These are phyloP conservation scores for Melipona quadrifasciata DNA, from an alignment of 1,140 invertebrate species.

Conservation along the genomic window DNA sequence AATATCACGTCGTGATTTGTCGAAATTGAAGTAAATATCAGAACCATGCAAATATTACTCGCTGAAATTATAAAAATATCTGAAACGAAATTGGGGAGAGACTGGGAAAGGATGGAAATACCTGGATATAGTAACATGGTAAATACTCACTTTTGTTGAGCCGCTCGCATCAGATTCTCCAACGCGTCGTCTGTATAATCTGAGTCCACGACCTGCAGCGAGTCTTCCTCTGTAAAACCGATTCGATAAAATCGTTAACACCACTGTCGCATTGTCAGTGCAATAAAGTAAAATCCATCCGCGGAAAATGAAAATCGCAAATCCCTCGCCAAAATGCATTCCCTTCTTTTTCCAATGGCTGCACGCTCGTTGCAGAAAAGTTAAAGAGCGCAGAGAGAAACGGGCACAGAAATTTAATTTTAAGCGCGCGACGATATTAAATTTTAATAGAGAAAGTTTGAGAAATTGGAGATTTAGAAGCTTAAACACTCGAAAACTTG, in stretches of 20 bases:
- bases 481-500: too few species aligned
- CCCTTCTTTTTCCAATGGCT: too few species aligned
- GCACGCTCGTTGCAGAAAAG: too few species aligned
- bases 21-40: too few species aligned
- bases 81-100: background rate
- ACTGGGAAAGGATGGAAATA: background rate
- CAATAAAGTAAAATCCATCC: background rate
- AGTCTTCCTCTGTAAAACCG: conserved; percentile 70
- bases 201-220: conserved; percentile 64
- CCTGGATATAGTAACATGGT: background rate
- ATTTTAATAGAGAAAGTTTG: background rate
- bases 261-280: background rate
- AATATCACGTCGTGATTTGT: too few species aligned
- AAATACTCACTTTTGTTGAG: conserved; percentile 79
- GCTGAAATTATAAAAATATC: background rate
- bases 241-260: background rate
- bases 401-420: too few species aligned
- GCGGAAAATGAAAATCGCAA: background rate
- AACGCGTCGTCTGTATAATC: conserved; percentile 78
- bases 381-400: too few species aligned
- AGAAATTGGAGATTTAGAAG: too few species aligned
- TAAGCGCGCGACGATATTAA: background rate
- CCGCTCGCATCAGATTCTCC: conserved; percentile 76
- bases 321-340: background rate
- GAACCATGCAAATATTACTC: background rate